Percentiles rank a stretch among this genome's conserved stretches.
Evolutionary conservation across 1,140 invertebrate genomes (phyloP).

Genomic region (Ostrea denselamellosa): DNA sequence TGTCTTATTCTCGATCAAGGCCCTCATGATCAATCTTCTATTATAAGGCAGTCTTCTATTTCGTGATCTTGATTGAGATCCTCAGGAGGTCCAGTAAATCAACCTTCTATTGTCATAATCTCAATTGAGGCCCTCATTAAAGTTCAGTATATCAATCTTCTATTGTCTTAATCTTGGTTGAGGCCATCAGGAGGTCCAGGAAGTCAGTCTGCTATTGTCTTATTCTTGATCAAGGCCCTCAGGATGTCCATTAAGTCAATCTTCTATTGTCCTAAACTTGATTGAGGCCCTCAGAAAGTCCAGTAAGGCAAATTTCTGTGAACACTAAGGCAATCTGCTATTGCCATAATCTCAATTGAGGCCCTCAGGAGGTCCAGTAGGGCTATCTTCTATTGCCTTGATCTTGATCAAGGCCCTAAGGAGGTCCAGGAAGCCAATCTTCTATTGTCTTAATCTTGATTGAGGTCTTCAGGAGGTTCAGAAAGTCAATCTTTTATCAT

Average conservation of each 20-base stretch:
- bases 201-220: slow-evolving; percentile 41
- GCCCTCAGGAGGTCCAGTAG: slow-evolving; percentile 73
- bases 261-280: background rate
- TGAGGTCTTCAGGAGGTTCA: slow-evolving; percentile 73
- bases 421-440: no score
- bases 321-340: no score
- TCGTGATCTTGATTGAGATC: slow-evolving; percentile 75
- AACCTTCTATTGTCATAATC: background rate
- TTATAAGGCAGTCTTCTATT: no score
- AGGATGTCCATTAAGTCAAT: slow-evolving; percentile 70
- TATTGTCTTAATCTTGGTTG: slow-evolving; percentile 75
- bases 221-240: slow-evolving; percentile 65
- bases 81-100: slow-evolving; percentile 72
- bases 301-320: no score
- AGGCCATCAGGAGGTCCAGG: slow-evolving; percentile 74
- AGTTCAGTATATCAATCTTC: no score
- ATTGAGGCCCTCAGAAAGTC: no score
- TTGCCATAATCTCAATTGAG: slow-evolving; percentile 76
- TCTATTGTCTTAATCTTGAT: no score
- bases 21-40: no score
- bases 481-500: slow-evolving; percentile 58
- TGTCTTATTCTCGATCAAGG: background rate
- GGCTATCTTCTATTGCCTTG: slow-evolving; percentile 18
- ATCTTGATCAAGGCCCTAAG: no score
- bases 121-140: no score